Base-by-base conservation (phyloP, 2,113 vertebrate species). In the Carassius gibelio region DNA sequence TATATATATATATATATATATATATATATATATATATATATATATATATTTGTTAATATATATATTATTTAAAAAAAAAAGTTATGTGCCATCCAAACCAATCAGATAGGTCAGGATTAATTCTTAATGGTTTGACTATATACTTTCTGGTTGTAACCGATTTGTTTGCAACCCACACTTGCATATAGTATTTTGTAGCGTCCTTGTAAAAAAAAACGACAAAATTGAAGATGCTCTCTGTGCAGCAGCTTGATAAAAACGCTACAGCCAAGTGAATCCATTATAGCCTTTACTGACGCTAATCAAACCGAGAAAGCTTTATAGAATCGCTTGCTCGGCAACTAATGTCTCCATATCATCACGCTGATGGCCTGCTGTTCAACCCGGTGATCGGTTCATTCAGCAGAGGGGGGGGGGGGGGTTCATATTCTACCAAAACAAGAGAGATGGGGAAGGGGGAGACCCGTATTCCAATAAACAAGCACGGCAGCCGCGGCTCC, bases 361-460 rank as follows among this genome's bases (percentile, higher is more conserved):
- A 71, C 69, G 71, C 21, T 30, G 76, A 52, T 77, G 69, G 23
- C 71, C 14, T 86, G 68, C 84, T 66, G 38, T 82, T 84, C 78
- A 85, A 82, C 84, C 61, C 84, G 61, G 50, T 68, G 76, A 69
- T 76, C 64, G 75, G 68, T 69, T 79, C 84, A 64, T 66, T 66
- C 76, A n/a, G 26, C 64, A 72, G 78, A 66, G 52, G 79, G 26
- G 26, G 26, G 88, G 84, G 42, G 91, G 83, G 88, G 75, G 72
- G 9, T 83, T 74, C 90, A 88, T 86, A 83, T 85, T 71, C 88
- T 77, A 92, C 85, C 89, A 92, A 93, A 93, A 92, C 91, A 94
- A 88, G 90, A 90, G 88, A 89, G 86, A 82, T 52, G 42, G 77
- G 23, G 88, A 86, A 86, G 84, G 87, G 83, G 88, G 87, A 91